Evolutionary conservation across 1,140 invertebrate species (phyloP).

Genomic region (Hylaeus volcanicus): DNA sequence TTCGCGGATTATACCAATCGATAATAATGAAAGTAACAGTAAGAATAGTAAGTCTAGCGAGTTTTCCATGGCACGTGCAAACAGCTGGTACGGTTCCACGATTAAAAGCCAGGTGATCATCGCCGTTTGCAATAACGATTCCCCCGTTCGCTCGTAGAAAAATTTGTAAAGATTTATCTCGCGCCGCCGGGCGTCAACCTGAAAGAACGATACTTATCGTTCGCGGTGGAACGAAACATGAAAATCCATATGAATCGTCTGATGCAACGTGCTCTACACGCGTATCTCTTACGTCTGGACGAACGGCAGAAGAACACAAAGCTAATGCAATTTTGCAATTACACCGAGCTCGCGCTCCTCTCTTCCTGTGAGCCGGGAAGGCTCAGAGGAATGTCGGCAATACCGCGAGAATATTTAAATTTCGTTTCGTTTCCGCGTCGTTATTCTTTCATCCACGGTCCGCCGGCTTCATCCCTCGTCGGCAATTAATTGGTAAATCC

Average conservation of each 20-base stretch:
- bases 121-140: slow-evolving; percentile 27
- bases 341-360: slow-evolving; percentile 57
- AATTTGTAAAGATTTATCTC: slow-evolving; percentile 40
- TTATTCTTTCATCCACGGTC: slow-evolving; percentile 71
- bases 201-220: slow-evolving; percentile 45
- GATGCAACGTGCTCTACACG: slow-evolving; percentile 54
- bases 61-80: background rate
- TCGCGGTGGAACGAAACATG: slow-evolving; percentile 2
- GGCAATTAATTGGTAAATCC: slow-evolving; percentile 66
- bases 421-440: slow-evolving; percentile 71
- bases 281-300: slow-evolving; percentile 72
- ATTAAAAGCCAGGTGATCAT: slow-evolving; percentile 25
- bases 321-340: slow-evolving; percentile 77
- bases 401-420: slow-evolving; percentile 72
- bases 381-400: slow-evolving; percentile 60
- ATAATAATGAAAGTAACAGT: no score
- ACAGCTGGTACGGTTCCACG: background rate
- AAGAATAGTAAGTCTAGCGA: no score
- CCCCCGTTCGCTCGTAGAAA: background rate
- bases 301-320: slow-evolving; percentile 73
- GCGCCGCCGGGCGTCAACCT: slow-evolving; percentile 5
- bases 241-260: slow-evolving; percentile 70
- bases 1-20: no score
- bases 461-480: slow-evolving; percentile 47
- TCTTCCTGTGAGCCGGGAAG: slow-evolving; percentile 27